Evolutionary conservation across 2,888 invertebrate species (phyloP), one percentile per base, ranked within the genome.

Genomic region (Andrena fulva): DNA sequence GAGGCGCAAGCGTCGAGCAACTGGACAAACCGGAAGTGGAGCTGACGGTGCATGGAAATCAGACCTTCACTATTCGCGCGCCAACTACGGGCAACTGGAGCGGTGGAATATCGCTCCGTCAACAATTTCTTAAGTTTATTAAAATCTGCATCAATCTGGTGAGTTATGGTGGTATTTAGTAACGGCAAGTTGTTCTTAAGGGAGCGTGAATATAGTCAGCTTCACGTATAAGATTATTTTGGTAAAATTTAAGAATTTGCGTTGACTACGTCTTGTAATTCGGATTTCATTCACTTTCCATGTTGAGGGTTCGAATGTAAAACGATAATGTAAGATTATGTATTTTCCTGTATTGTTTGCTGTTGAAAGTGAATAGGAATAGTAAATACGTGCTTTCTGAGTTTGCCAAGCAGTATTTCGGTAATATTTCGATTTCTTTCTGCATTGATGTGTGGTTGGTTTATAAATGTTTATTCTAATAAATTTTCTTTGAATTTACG

Each of bases 161-260:
- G 29, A 78, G 64, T 48, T 1, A 6, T 27, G 63, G 6, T 3
- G 42, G 42, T 48, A 71, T 75, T 76, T 48, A n/a, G 8, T 54
- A 42, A 6, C 12, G 10, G 12, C 20, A 20, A 52, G 7, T 2
- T 10, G 3, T 7, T 50, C n/a, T 69, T 20, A 16, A 27, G 16
- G 10, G 6, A 42, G 12, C 5, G 12, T 10, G 0, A 33, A 12
- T 31, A 56, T 12, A 42, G 12, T 12, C 12, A 42, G 42, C 10
- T 67, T 67, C 8, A 2, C 1, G 7, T 33, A 24, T 8, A n/a
- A 20, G 7, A n/a, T 7, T 2, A 2, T 35, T 20, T 16, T 35
- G 10, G 12, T 10, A 27, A 33, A 67, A 42, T 8, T 29, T 7
- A 29, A 2, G 12, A 1, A 8, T 2, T 29, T 20, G 3, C 16